A percentile compares a stretch with the other conserved stretches of the same genome.
Conservation (phyloP, 2,888 invertebrate genomes). For the Gisinianus flammeolus region DNA sequence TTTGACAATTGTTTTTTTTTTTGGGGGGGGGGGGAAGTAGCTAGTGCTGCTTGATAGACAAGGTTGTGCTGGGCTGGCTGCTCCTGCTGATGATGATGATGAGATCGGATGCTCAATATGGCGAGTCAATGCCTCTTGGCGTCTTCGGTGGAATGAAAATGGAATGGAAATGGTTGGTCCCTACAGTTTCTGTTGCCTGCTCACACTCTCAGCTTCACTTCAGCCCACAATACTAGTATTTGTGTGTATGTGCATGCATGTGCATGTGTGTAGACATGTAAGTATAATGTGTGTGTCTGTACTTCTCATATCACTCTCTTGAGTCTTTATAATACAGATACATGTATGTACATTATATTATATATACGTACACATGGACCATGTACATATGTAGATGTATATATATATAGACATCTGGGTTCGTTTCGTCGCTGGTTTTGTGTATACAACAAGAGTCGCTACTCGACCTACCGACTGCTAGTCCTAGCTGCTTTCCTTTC, state of each 20-base stretch:
- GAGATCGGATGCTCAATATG: conserved; percentile 52
- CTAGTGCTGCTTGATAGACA: conserved; percentile 31
- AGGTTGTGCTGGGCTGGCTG: conserved; percentile 30
- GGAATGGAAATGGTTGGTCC: conserved; percentile 35
- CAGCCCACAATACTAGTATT: conserved; percentile 15
- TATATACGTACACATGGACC: conserved; percentile 19
- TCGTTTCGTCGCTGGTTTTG: conserved; percentile 12
- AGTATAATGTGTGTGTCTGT: background rate
- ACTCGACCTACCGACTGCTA: too few species aligned
- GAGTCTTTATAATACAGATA: background rate
- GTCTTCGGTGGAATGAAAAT: conserved; percentile 48
- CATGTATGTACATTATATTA: background rate
- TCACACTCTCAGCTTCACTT: conserved; percentile 38
- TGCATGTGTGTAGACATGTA: background rate
- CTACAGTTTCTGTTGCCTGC: conserved; percentile 32
- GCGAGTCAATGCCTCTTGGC: conserved; percentile 58
- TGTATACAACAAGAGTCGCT: too few species aligned
- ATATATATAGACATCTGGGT: conserved; percentile 25
- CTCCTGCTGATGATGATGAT: conserved; percentile 38
- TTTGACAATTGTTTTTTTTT: conserved; percentile 23
- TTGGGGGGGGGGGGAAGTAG: background rate
- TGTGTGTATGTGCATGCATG: background rate
- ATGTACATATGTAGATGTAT: conserved; percentile 5
- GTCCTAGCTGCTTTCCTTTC: conserved; percentile 25
- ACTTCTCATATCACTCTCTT: background rate